Conservation (phyloP, 2,888 invertebrate genomes). For the Oegoconia quadripuncta region DNA sequence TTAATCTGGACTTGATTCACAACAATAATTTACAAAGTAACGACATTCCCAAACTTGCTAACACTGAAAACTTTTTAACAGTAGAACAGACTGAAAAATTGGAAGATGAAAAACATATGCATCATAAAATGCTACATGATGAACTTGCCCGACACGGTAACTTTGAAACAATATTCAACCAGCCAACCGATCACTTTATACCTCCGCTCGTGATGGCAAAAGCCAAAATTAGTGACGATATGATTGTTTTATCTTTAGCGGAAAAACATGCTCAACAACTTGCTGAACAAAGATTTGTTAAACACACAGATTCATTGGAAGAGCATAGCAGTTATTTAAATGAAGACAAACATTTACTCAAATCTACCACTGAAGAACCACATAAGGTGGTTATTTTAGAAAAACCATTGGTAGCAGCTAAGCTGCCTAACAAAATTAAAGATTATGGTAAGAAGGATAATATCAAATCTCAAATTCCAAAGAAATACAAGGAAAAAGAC, state of each 20-base stretch:
- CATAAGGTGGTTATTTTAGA: slow-evolving; percentile 18
- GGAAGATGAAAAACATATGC: slow-evolving; percentile 60
- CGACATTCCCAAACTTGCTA: slow-evolving; percentile 49
- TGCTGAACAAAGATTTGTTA: slow-evolving; percentile 45
- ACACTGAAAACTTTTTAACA: slow-evolving; percentile 39
- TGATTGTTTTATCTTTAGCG: slow-evolving; percentile 70
- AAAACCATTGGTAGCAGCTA: slow-evolving; percentile 26
- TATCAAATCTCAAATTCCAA: slow-evolving; percentile 44
- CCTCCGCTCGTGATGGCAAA: slow-evolving; percentile 76
- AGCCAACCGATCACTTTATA: slow-evolving; percentile 72
- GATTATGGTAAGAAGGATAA: slow-evolving; percentile 41
- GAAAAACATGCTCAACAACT: slow-evolving; percentile 70
- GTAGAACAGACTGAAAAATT: slow-evolving; percentile 52
- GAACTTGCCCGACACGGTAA: slow-evolving; percentile 65
- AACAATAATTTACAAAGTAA: slow-evolving; percentile 60
- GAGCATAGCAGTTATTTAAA: no score
- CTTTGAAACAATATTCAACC: slow-evolving; percentile 68
- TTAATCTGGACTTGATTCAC: slow-evolving; percentile 36
- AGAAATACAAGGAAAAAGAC: slow-evolving; percentile 58
- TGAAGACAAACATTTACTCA: no score
- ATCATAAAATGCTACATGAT: slow-evolving; percentile 66
- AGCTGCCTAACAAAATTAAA: slow-evolving; percentile 25
- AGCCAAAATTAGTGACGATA: slow-evolving; percentile 69
- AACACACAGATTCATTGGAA: no score
- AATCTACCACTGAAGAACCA: slow-evolving; percentile 29